Percentiles rank a stretch among this genome's conserved stretches.
Evolutionary conservation across 2,888 invertebrate species (phyloP).

Genomic region (Perithous albicinctus): DNA sequence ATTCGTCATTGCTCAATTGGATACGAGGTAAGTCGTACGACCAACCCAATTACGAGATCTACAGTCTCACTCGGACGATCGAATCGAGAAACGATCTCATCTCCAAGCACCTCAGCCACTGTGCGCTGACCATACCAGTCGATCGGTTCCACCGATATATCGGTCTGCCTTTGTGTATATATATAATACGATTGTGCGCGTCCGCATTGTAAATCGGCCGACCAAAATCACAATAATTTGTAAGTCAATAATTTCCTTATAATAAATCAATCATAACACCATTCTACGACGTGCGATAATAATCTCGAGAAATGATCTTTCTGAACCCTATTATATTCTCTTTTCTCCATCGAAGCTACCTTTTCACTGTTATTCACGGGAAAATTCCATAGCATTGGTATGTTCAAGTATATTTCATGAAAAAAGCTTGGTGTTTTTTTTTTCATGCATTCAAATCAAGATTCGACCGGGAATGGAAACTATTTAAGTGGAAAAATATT

Average conservation of each 20-base stretch:
- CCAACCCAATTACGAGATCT: slow-evolving; percentile 74
- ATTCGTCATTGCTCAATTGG: slow-evolving; percentile 75
- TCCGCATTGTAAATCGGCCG: slow-evolving; percentile 33
- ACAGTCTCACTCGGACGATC: slow-evolving; percentile 61
- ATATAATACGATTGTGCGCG: neutral
- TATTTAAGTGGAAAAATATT: too few species aligned
- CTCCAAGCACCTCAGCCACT: slow-evolving; percentile 47
- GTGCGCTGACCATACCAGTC: slow-evolving; percentile 44
- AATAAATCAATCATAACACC: slow-evolving; percentile 67
- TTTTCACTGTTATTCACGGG: slow-evolving; percentile 26
- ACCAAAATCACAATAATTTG: slow-evolving; percentile 63
- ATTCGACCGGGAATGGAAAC: too few species aligned
- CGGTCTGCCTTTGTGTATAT: slow-evolving; percentile 33
- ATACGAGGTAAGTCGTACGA: slow-evolving; percentile 52
- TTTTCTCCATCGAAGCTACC: slow-evolving; percentile 47
- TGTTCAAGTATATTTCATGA: neutral
- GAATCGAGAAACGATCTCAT: slow-evolving; percentile 63
- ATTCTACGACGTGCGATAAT: slow-evolving; percentile 62
- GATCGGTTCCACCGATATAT: slow-evolving; percentile 57
- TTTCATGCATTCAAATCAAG: neutral
- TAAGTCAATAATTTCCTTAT: slow-evolving; percentile 64
- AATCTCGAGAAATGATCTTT: slow-evolving; percentile 59
- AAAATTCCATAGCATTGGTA: neutral
- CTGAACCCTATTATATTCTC: slow-evolving; percentile 51
- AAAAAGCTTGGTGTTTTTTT: neutral